These are phyloP conservation scores for Microcebus tavaratra DNA, from an alignment of 2,113 vertebrate species.

Conservation along the genomic window DNA sequence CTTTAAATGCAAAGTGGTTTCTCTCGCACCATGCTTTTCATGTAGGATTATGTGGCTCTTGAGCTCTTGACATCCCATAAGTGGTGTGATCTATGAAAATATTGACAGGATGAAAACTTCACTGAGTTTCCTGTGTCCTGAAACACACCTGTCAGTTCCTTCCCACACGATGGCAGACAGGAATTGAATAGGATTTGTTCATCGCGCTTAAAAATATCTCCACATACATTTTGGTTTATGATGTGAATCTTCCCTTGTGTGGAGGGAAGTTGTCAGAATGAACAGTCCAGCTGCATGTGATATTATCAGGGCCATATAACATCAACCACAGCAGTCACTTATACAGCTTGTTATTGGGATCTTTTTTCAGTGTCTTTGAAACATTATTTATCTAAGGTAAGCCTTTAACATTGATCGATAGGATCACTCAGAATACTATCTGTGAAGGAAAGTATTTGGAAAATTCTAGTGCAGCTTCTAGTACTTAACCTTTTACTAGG, in stretches of 20 bases:
- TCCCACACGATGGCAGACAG: not conserved
- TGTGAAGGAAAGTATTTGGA: constrained; percentile 14
- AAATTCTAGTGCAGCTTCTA: not conserved
- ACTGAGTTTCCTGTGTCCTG: not conserved
- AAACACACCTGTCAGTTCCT: not conserved
- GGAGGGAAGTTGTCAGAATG: not conserved
- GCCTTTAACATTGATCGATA: not conserved
- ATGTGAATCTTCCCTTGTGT: not conserved
- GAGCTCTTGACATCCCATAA: not conserved
- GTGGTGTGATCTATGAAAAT: not conserved
- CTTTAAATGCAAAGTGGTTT: not conserved
- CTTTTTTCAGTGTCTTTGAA: not conserved
- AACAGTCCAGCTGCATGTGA: not conserved
- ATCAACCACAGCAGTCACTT: not conserved
- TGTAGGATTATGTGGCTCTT: not conserved
- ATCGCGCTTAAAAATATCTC: not conserved
- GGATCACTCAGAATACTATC: not conserved
- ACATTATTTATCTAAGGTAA: not conserved
- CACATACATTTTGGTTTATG: not conserved
- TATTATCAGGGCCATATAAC: not conserved
- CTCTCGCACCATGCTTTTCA: not conserved
- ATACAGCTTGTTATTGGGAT: not conserved
- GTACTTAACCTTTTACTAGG: not conserved
- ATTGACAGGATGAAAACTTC: not conserved
- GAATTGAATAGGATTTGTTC: not conserved